phyloP scores from a whole-genome alignment of 2,797 vertebrate genomes.

The Huso huso region DNA sequence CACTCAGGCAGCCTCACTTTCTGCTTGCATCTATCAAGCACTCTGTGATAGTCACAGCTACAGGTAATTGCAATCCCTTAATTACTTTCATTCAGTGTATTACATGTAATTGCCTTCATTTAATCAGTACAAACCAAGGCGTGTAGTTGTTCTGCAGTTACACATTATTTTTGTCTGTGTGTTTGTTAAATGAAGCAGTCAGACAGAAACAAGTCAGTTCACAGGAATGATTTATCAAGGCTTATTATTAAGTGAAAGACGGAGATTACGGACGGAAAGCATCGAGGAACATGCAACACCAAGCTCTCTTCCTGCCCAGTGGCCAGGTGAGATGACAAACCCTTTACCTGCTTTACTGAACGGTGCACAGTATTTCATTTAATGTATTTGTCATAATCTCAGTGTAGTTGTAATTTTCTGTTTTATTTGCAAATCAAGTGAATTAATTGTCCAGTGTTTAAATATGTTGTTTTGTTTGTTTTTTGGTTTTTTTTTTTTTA shows the following conservation, averaged over 20 bases:
- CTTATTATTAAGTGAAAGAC: conserved; percentile 84
- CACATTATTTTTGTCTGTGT: conserved; percentile 7
- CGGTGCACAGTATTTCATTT: not conserved
- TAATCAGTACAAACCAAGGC: too few species aligned
- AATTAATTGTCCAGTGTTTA: too few species aligned
- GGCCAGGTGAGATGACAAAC: conserved; percentile 75
- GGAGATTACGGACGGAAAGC: conserved; percentile 89
- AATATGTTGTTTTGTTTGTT: too few species aligned
- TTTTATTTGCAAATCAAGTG: not conserved
- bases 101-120: too few species aligned
- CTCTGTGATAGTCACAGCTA: conserved; percentile 98
- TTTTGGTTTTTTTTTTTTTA: not conserved
- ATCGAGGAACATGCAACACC: conserved; percentile 93
- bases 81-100: not conserved
- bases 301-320: conserved; percentile 84
- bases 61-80: conserved; percentile 63
- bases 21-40: conserved; percentile 95
- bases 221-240: conserved; percentile 98
- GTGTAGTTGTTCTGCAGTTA: too few species aligned
- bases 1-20: conserved; percentile 92
- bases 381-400: not conserved
- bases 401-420: not conserved
- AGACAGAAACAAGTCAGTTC: conserved; percentile 85
- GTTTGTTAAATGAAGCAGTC: conserved; percentile 59
- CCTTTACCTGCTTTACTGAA: not conserved